Percentiles rank a stretch among this genome's conserved stretches.
Evolutionary conservation across 2,888 invertebrate genomes (phyloP).

Genomic region (Drosophila neotestacea): DNA sequence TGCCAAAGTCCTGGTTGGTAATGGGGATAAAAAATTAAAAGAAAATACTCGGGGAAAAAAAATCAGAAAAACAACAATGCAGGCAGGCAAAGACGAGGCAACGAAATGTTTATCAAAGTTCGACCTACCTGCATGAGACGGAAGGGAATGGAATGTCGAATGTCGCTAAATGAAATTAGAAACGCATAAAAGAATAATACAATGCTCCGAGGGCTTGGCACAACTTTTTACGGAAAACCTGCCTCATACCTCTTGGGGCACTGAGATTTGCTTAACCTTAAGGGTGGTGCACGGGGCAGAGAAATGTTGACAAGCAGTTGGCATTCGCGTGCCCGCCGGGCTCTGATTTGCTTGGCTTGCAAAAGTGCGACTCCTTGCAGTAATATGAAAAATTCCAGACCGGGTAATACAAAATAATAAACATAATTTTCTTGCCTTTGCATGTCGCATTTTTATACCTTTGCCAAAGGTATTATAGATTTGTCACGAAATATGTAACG

Average conservation of each 20-base stretch:
- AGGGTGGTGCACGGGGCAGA: constrained; percentile 21
- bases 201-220: constrained; percentile 64
- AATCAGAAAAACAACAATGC: constrained; percentile 69
- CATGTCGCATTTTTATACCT: constrained; percentile 23
- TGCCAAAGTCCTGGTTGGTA: constrained; percentile 57
- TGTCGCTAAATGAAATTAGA: constrained; percentile 82
- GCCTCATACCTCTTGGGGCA: constrained; percentile 21
- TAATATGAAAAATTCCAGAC: constrained; percentile 67
- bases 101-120: constrained; percentile 76
- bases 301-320: constrained; percentile 69
- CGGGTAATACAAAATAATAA: constrained; percentile 72
- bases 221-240: constrained; percentile 35
- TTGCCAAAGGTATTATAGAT: no score
- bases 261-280: constrained; percentile 39
- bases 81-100: constrained; percentile 46
- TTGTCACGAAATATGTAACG: no score
- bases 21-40: constrained; percentile 68
- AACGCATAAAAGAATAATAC: constrained; percentile 80
- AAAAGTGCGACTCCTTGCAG: constrained; percentile 49
- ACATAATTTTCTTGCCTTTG: constrained; percentile 72
- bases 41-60: constrained; percentile 63
- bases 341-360: constrained; percentile 52
- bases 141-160: constrained; percentile 52
- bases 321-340: constrained; percentile 64
- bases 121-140: constrained; percentile 40